Evolutionary conservation across 1,140 invertebrate genomes (phyloP), one percentile per base, ranked within the genome.

Genomic region (Drosophila sturtevanti): DNA sequence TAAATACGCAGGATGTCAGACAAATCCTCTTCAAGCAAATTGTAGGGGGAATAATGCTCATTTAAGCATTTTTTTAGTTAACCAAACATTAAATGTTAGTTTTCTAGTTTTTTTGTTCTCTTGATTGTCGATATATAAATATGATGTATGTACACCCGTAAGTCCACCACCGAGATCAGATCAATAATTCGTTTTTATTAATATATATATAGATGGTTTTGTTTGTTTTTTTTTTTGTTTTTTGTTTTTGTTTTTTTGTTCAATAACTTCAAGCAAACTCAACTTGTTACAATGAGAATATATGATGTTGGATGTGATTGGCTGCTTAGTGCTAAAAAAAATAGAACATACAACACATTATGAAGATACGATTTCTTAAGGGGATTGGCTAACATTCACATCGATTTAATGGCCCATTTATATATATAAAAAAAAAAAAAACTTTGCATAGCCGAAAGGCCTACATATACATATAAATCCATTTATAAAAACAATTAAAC

Each of bases 401-500:
- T 82, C 10, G 41, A 48, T 48, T 34, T 16, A 66, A 76, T 74
- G 71, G 65, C 65, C 51, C 41, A 48, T 16, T 11, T 48, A 48
- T 38, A 38, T 38, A 38, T 38, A 14, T 38, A 21, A 2, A 21
- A 14, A 48, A 5, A 16, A 41, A 48, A 44, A 48, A 18, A 48
- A 48, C 41, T 21, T 21, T 9, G 41, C 16, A 10, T 48, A 11
- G n/a, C 16, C 18, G 16, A 21, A 3, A 18, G 16, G 41, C 41
- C 21, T 48, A 48, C 41, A 48, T 48, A 48, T 18, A 48, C 18
- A 48, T 48, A 48, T 48, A 21, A 10, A 48, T 48, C 41, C 69
- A 80, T 89, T 76, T 77, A 81, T 82, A 82, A 78, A 72, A 89
- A 89, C 85, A 89, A 89, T 89, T 84, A 89, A 48, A 89, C 85